Conservation (phyloP, 2,113 vertebrate species). For the Sander vitreus region DNA sequence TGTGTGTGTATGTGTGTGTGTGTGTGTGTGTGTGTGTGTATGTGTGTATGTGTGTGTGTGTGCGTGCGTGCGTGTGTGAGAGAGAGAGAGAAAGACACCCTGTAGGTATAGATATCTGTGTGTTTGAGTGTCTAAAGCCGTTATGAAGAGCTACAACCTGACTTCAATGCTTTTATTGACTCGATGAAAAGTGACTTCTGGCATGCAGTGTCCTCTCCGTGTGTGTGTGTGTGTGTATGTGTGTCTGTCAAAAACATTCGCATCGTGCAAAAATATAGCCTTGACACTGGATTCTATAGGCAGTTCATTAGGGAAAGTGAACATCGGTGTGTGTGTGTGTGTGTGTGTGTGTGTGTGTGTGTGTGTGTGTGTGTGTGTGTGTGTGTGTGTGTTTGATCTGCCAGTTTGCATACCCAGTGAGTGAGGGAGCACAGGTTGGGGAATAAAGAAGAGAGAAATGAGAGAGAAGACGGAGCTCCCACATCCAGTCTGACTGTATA, state of each 20-base stretch:
- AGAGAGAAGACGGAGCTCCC: slow-evolving; percentile 3
- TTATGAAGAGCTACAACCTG: slow-evolving; percentile 46
- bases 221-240: slow-evolving; percentile 18
- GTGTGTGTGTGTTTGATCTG: not conserved
- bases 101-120: not conserved
- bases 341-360: no score
- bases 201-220: not conserved
- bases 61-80: no score
- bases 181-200: slow-evolving; percentile 48
- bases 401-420: slow-evolving; percentile 1
- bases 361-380: slow-evolving; percentile 7
- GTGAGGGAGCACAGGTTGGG: not conserved
- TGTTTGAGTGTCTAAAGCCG: not conserved
- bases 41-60: not conserved
- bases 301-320: not conserved
- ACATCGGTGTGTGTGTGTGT: not conserved
- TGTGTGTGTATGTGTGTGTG: slow-evolving; percentile 10
- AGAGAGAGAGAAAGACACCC: no score
- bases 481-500: slow-evolving; percentile 5
- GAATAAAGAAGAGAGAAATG: slow-evolving; percentile 35
- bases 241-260: not conserved
- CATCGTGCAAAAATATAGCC: slow-evolving; percentile 5
- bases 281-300: slow-evolving; percentile 4
- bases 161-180: slow-evolving; percentile 47
- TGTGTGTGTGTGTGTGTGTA: not conserved